phyloP scores from a whole-genome alignment of 2,888 invertebrate genomes.

The Gastracanthus pulcherrimus region DNA sequence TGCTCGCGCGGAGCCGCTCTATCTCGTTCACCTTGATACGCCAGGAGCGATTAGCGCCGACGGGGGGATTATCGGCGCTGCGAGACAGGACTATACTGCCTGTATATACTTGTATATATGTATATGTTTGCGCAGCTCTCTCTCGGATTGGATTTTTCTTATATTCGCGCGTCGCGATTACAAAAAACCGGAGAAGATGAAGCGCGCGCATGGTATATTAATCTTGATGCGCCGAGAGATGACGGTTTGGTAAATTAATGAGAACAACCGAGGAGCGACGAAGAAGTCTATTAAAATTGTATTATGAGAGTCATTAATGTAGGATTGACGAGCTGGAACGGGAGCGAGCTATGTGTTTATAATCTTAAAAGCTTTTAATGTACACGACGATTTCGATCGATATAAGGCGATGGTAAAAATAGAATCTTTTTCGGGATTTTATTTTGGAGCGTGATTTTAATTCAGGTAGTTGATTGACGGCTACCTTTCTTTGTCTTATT shows the following conservation, averaged over 20 bases:
- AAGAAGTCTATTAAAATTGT: background rate
- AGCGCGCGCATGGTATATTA: constrained; percentile 18
- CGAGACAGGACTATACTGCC: background rate
- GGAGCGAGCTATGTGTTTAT: background rate
- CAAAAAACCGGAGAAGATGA: background rate
- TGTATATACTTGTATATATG: too few relatives aligned
- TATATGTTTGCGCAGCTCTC: too few relatives aligned
- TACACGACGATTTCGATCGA: background rate
- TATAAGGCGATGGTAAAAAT: background rate
- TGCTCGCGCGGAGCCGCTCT: background rate
- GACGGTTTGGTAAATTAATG: background rate
- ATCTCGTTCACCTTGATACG: constrained; percentile 49
- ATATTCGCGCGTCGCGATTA: background rate
- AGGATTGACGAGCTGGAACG: background rate
- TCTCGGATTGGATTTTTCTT: background rate
- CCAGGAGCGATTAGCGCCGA: constrained; percentile 46
- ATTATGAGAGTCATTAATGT: background rate
- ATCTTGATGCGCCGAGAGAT: too few relatives aligned
- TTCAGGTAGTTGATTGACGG: too few relatives aligned
- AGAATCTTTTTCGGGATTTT: background rate
- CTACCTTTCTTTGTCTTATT: too few relatives aligned
- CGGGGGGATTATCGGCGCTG: constrained; percentile 25
- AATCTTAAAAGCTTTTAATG: constrained; percentile 25
- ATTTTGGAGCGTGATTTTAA: background rate
- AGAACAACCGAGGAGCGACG: background rate